A percentile compares a stretch with the other conserved stretches of the same genome.
Conservation (phyloP, 2,888 invertebrate species). For the Ryuthela nishihirai region DNA sequence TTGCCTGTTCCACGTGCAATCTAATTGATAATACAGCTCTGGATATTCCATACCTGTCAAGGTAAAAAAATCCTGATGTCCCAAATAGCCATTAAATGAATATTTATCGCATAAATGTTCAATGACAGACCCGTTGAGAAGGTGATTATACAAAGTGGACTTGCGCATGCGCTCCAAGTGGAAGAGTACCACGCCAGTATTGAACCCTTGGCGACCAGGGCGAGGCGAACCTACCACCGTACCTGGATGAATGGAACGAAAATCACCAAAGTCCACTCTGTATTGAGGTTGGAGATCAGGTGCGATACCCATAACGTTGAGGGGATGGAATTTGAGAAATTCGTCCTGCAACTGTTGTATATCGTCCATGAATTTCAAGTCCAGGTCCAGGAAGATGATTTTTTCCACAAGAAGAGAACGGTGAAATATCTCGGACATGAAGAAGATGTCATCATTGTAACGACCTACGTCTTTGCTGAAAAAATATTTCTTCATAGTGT, state of each 20-base stretch:
- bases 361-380: slow-evolving; percentile 69
- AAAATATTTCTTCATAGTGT: slow-evolving; percentile 66
- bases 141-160: slow-evolving; percentile 59
- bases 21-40: slow-evolving; percentile 65
- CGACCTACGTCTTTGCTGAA: slow-evolving; percentile 65
- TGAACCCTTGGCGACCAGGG: slow-evolving; percentile 63
- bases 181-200: slow-evolving; percentile 72
- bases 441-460: slow-evolving; percentile 74
- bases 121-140: slow-evolving; percentile 49
- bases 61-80: slow-evolving; percentile 78
- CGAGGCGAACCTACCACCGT: slow-evolving; percentile 61
- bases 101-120: slow-evolving; percentile 50
- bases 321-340: slow-evolving; percentile 62
- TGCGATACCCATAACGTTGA: slow-evolving; percentile 66
- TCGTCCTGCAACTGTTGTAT: slow-evolving; percentile 63
- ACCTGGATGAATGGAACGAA: slow-evolving; percentile 61
- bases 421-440: slow-evolving; percentile 68
- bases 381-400: slow-evolving; percentile 70
- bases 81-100: slow-evolving; percentile 62
- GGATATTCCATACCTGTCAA: slow-evolving; percentile 66
- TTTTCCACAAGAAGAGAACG: slow-evolving; percentile 63
- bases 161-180: slow-evolving; percentile 63
- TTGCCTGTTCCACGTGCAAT: slow-evolving; percentile 76
- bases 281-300: slow-evolving; percentile 75
- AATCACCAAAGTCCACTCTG: slow-evolving; percentile 65